A percentile compares a stretch with the other conserved stretches of the same genome.
Evolutionary conservation across 2,113 vertebrate species (phyloP).

Genomic region (Varanus komodoensis): DNA sequence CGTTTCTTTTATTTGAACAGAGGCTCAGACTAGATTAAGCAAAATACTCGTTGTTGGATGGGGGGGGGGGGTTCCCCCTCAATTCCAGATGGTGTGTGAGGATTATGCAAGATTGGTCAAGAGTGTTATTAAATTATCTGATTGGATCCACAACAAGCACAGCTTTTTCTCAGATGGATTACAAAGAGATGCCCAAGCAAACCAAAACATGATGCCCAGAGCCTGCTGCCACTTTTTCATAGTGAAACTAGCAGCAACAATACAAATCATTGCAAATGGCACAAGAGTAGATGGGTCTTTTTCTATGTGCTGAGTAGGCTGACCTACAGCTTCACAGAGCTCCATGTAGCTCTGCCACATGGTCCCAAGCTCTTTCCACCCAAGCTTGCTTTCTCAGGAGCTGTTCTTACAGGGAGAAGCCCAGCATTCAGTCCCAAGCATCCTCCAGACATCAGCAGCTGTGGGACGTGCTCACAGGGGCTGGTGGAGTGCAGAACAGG

Average conservation of each 20-base stretch:
- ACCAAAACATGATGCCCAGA: background rate
- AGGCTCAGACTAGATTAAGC: conserved; percentile 22
- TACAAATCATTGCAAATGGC: background rate
- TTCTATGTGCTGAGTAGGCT: background rate
- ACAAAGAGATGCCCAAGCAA: background rate
- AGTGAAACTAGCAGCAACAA: background rate
- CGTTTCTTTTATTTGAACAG: background rate
- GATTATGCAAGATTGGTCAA: conserved; percentile 5
- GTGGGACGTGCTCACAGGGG: too few relatives aligned
- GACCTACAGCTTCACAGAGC: background rate
- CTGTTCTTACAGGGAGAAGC: background rate
- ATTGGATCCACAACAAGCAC: background rate
- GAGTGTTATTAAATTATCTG: background rate
- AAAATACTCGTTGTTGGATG: background rate
- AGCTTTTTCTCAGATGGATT: background rate
- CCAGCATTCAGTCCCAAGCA: background rate
- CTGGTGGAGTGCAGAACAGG: too few relatives aligned
- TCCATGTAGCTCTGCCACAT: background rate
- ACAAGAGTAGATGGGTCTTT: background rate
- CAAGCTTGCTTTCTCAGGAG: background rate
- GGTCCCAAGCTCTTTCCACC: background rate
- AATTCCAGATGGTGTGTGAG: conserved; percentile 4
- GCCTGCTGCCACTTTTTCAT: background rate
- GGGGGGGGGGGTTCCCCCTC: background rate
- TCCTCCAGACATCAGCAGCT: background rate